Conservation (phyloP, 2,797 vertebrate species). For the Rhinella marina region DNA sequence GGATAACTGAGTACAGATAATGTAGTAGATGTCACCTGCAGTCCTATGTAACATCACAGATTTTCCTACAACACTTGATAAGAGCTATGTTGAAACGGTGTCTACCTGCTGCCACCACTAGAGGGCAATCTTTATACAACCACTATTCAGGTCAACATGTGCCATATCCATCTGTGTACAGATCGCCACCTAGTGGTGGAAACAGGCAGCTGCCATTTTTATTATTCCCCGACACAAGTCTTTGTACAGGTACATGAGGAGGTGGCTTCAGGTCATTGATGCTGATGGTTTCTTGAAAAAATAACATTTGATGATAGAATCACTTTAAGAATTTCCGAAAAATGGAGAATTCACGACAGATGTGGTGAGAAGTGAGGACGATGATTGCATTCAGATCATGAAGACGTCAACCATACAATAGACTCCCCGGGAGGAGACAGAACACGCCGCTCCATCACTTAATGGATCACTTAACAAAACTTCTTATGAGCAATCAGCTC, state of each 20-base stretch:
- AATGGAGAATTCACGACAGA: not conserved
- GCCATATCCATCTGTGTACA: not conserved
- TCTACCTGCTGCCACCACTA: too few species aligned
- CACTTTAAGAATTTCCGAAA: not conserved
- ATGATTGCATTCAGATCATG: not conserved
- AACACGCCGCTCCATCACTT: not conserved
- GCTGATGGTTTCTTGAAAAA: not conserved
- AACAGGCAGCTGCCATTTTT: too few species aligned
- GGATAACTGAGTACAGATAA: not conserved
- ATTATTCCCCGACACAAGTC: too few species aligned
- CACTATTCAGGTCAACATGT: too few species aligned
- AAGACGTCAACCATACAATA: not conserved
- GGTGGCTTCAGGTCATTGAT: too few species aligned
- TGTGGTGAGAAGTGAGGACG: not conserved
- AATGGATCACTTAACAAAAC: constrained; percentile 34
- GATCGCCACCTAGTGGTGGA: too few species aligned
- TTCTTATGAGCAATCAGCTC: not conserved
- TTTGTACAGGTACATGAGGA: too few species aligned
- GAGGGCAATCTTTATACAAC: too few species aligned
- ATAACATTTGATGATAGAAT: not conserved
- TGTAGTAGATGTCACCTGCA: not conserved
- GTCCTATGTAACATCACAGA: too few species aligned
- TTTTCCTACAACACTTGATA: too few species aligned
- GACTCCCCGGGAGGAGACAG: not conserved
- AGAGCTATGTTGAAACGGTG: too few species aligned